Conservation (phyloP, 2,797 vertebrate genomes). For the Scomberomorus guttatus region DNA sequence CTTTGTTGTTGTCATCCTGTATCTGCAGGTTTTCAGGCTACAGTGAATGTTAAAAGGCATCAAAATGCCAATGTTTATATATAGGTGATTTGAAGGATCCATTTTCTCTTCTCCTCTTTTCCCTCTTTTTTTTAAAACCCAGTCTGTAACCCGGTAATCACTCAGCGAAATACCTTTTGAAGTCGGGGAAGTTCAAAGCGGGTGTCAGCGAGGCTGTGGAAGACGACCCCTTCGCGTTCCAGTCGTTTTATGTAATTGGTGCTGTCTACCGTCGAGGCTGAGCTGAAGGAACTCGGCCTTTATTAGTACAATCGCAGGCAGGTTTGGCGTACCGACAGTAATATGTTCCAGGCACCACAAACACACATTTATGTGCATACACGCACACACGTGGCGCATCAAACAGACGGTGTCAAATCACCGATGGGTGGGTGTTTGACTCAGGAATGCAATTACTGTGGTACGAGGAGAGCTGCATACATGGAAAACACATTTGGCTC, state of each 20-base stretch:
- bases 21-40: constrained; percentile 52
- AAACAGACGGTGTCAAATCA: constrained; percentile 76
- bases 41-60: constrained; percentile 46
- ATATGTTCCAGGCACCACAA: constrained; percentile 84
- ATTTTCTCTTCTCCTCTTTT: constrained; percentile 32
- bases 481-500: constrained; percentile 60
- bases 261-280: constrained; percentile 90
- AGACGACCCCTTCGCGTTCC: constrained; percentile 83
- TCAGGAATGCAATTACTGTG: constrained; percentile 73
- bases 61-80: constrained; percentile 81
- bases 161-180: constrained; percentile 88
- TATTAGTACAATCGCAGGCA: constrained; percentile 93
- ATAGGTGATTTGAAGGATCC: constrained; percentile 87
- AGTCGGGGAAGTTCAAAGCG: constrained; percentile 87
- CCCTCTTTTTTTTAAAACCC: constrained; percentile 23
- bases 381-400: constrained; percentile 56
- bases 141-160: constrained; percentile 87
- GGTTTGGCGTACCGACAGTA: constrained; percentile 86
- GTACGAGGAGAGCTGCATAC: constrained; percentile 45
- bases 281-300: constrained; percentile 89
- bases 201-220: constrained; percentile 75
- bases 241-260: constrained; percentile 93
- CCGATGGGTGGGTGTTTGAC: constrained; percentile 70
- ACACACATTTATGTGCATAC: constrained; percentile 43
- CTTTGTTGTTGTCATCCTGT: constrained; percentile 5